Evolutionary conservation across 2,888 invertebrate genomes (phyloP), one percentile per base, ranked within the genome.

Genomic region (Carpatolechia fugitivella): DNA sequence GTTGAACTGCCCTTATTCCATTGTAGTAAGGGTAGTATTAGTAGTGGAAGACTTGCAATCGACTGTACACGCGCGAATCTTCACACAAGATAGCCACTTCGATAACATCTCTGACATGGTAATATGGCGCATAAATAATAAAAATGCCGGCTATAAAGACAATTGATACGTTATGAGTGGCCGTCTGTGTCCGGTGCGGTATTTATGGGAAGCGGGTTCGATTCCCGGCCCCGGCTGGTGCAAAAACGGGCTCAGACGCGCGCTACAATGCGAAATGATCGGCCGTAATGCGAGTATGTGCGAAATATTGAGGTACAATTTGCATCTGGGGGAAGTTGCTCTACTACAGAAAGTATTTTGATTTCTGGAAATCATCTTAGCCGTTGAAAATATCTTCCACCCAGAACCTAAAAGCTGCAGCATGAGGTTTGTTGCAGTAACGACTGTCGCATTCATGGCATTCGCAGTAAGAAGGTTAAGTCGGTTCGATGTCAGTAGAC

Each of bases 151-250:
- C 76, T 72, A 75, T 83, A 82, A 82, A 85, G 78, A 85, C 87
- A 86, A 87, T 86, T 86, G 86, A 85, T 83, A 84, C 77, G 85
- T 85, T 85, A 81, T 78, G 80, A 80, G 78, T 69, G 72, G 70
- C 68, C 59, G 68, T 66, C 65, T 69, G 65, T 76, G 79, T 69
- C 64, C 47, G 67, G 66, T 10, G 64, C 69, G 61, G 69, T 76
- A 83, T 85, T 85, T 85, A 85, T 84, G 75, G 80, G 72, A 69
- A 77, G 70, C 80, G 59, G 70, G 74, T 79, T 79, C 76, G 74
- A 77, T 76, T 68, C 76, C 76, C 71, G 74, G 70, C 68, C 75
- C 75, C 71, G 74, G 70, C 65, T 68, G 71, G 70, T 69, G 70
- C 68, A 75, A 74, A 77, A 77, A 74, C 71, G 52, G 72, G 68